Conservation (phyloP, 1,140 invertebrate genomes). For the Drosophila baimaii region DNA sequence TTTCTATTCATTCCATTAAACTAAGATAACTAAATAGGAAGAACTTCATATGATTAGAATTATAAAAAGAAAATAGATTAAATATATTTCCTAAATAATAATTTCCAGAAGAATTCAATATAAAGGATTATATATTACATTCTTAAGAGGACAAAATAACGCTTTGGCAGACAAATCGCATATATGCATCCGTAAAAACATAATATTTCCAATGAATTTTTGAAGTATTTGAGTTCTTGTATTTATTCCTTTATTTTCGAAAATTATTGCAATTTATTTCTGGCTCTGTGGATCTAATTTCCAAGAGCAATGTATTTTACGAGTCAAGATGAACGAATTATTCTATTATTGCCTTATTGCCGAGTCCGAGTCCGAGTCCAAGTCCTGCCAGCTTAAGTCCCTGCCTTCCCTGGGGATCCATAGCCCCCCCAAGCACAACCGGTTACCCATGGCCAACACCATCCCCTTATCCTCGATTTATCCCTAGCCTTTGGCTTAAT, state of each 20-base stretch:
- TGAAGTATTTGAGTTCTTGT: background rate
- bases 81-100: too few species aligned
- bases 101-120: too few species aligned
- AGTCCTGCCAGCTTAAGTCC: background rate
- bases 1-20: too few species aligned
- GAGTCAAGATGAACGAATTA: background rate
- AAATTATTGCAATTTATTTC: background rate
- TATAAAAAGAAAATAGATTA: too few species aligned
- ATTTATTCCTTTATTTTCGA: background rate
- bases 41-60: too few species aligned
- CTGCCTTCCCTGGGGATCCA: background rate
- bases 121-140: too few species aligned
- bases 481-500: constrained; percentile 45
- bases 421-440: too few species aligned
- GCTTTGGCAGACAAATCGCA: too few species aligned
- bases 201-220: too few species aligned
- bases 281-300: background rate
- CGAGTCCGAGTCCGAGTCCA: background rate
- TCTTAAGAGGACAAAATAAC: too few species aligned
- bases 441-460: background rate
- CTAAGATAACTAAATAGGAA: too few species aligned
- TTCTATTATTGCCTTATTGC: background rate
- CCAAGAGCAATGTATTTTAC: background rate
- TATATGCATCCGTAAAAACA: too few species aligned
- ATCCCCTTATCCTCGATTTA: constrained; percentile 12